These are phyloP conservation scores for Torymus texanus DNA, from an alignment of 2,888 invertebrate genomes.

Conservation along the genomic window DNA sequence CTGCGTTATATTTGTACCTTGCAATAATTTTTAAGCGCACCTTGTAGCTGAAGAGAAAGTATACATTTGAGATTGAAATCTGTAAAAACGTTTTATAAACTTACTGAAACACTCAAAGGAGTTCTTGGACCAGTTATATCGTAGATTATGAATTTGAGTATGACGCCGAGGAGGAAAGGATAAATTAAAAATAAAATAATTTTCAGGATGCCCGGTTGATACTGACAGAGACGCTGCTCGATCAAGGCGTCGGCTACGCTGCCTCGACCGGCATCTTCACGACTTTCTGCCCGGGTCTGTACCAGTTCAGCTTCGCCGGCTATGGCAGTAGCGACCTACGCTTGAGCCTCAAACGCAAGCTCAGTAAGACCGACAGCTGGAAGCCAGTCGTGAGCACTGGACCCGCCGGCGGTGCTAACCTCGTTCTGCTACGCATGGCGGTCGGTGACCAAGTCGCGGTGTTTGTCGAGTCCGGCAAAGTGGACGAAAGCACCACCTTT, in stretches of 20 bases:
- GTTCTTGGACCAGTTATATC: too few species aligned
- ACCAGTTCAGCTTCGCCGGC: slow-evolving; percentile 75
- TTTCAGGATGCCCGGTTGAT: slow-evolving; percentile 63
- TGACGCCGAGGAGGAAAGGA: too few species aligned
- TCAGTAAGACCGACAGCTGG: slow-evolving; percentile 67
- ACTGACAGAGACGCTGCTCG: slow-evolving; percentile 69
- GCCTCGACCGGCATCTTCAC: slow-evolving; percentile 75
- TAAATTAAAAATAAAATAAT: neutral
- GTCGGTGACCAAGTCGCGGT: slow-evolving; percentile 73
- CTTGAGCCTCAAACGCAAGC: slow-evolving; percentile 69
- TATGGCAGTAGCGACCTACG: slow-evolving; percentile 68
- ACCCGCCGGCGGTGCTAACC: slow-evolving; percentile 71
- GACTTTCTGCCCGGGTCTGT: slow-evolving; percentile 75
- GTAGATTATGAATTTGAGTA: too few species aligned
- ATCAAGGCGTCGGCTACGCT: slow-evolving; percentile 75
- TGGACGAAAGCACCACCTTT: slow-evolving; percentile 68
- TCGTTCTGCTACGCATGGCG: slow-evolving; percentile 71
- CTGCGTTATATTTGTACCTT: too few species aligned
- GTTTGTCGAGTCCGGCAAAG: slow-evolving; percentile 69
- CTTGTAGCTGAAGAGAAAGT: too few species aligned
- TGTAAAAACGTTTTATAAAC: too few species aligned
- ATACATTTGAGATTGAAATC: too few species aligned
- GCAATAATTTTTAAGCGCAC: too few species aligned
- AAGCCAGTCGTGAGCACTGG: slow-evolving; percentile 62
- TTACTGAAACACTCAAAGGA: too few species aligned